phyloP scores from a whole-genome alignment of 2,113 vertebrate species.

The Sphyrna mokarran region DNA sequence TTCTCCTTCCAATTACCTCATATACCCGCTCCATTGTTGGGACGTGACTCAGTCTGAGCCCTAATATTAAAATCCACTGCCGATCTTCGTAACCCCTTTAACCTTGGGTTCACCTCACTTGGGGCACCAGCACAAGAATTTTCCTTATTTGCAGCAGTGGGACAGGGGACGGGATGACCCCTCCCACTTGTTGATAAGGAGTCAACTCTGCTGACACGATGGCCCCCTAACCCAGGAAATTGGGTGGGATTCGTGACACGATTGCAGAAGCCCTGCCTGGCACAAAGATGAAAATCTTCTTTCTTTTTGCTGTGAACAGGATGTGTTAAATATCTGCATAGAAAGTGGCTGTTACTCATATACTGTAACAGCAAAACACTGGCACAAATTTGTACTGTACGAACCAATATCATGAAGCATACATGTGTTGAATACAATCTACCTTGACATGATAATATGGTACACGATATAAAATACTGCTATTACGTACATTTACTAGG shows the following conservation, averaged over 20 bases:
- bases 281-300: not conserved
- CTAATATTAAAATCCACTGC: not conserved
- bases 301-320: not conserved
- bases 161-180: not conserved
- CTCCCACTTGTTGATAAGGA: not conserved
- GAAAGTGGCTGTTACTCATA: not conserved
- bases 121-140: not conserved
- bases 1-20: not conserved
- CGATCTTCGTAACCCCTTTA: not conserved
- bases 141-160: not conserved
- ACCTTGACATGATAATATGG: not conserved
- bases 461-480: not conserved
- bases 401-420: not conserved
- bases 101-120: not conserved
- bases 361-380: not conserved
- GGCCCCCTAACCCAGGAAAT: not conserved
- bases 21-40: not conserved
- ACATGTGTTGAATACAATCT: not conserved
- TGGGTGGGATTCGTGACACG: not conserved
- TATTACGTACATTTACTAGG: slow-evolving; percentile 4
- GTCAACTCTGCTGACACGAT: not conserved
- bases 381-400: not conserved
- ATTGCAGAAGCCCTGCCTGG: not conserved
- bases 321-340: not conserved
- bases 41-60: not conserved